Evolutionary conservation across 2,797 vertebrate genomes (phyloP).

Genomic region (Malacoraja senta): DNA sequence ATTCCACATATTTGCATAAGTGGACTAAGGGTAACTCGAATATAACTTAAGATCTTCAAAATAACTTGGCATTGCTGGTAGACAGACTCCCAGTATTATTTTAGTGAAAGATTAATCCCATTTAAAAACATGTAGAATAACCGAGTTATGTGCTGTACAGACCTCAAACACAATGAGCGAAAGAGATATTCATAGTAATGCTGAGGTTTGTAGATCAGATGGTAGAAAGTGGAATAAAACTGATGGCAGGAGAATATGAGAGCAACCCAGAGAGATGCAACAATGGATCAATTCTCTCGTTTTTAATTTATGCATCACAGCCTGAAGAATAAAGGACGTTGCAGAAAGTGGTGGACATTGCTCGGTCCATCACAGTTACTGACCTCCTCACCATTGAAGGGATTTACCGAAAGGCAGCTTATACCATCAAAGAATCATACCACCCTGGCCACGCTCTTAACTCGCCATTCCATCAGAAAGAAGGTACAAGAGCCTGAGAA

Average conservation of each 20-base stretch:
- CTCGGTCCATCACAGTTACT: too few relatives aligned
- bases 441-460: too few relatives aligned
- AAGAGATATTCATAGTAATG: not conserved
- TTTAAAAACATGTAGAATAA: not conserved
- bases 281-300: not conserved
- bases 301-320: not conserved
- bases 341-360: too few relatives aligned
- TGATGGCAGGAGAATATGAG: not conserved
- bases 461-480: too few relatives aligned
- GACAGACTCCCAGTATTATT: not conserved
- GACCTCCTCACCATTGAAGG: too few relatives aligned
- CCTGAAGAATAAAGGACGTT: too few relatives aligned
- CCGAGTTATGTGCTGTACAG: too few relatives aligned
- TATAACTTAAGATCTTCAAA: not conserved
- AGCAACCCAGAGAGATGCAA: not conserved
- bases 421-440: too few relatives aligned
- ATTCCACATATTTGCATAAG: not conserved
- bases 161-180: not conserved
- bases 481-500: too few relatives aligned
- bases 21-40: not conserved
- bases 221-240: not conserved
- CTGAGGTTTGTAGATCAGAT: not conserved
- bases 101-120: not conserved
- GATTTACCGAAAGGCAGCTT: too few relatives aligned
- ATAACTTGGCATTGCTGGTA: not conserved